Evolutionary conservation across 2,113 vertebrate genomes (phyloP).

Genomic region (Callipepla californica): DNA sequence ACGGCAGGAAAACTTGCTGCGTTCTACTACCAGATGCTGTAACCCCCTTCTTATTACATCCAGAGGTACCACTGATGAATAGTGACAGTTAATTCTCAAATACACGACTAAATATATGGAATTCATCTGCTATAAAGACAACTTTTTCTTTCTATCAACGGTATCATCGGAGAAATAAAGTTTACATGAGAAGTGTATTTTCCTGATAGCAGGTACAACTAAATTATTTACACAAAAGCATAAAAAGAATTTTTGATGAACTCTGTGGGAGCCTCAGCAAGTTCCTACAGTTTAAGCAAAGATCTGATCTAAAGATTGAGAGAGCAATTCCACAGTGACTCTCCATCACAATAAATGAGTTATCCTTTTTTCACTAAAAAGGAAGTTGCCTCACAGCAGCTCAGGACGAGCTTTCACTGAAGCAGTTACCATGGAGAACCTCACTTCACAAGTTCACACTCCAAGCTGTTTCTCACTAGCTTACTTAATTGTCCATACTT

Average conservation of each 20-base stretch:
- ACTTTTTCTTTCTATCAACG: accelerated
- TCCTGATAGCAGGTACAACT: neutral
- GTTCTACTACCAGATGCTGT: neutral
- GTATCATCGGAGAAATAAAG: neutral
- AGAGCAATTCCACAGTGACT: neutral
- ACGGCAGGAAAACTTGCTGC: neutral
- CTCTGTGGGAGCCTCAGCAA: accelerated
- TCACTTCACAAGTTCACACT: neutral
- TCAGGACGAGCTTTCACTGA: neutral
- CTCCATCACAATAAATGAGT: neutral
- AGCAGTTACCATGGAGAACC: neutral
- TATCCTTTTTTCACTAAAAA: accelerated
- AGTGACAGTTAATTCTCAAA: neutral
- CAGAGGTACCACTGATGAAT: neutral
- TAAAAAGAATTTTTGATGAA: neutral
- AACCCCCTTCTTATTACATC: neutral
- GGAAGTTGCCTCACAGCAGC: neutral
- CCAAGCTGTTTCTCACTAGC: neutral
- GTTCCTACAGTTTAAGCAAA: neutral
- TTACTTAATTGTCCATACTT: neutral
- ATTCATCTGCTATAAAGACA: neutral
- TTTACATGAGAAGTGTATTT: neutral
- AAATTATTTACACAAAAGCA: neutral
- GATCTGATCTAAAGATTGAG: neutral
- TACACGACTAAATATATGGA: neutral